These are phyloP conservation scores for Aporophyla nigra DNA, from an alignment of 2,888 invertebrate genomes.

Conservation along the genomic window DNA sequence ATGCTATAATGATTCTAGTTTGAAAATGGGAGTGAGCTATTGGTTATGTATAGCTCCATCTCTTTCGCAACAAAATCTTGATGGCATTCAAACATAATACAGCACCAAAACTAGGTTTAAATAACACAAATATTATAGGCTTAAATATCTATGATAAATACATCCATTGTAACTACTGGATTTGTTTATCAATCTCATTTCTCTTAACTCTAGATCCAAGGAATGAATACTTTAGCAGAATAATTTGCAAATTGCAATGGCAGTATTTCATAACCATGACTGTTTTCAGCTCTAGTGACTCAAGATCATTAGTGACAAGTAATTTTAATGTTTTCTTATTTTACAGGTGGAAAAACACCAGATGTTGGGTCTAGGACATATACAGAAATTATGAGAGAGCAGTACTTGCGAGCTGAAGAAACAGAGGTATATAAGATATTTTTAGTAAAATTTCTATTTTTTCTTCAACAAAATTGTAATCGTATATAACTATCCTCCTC, in stretches of 20 bases:
- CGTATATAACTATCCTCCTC: neutral
- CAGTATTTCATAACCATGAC: neutral
- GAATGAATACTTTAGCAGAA: neutral
- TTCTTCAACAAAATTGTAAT: neutral
- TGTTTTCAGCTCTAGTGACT: too few relatives aligned
- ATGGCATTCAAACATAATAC: neutral
- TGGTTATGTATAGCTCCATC: neutral
- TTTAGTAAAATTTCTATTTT: neutral
- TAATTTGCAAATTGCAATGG: neutral
- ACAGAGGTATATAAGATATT: slow-evolving; percentile 94
- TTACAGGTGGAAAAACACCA: slow-evolving; percentile 99
- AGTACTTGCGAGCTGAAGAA: slow-evolving; percentile 97
- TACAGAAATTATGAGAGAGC: slow-evolving; percentile 99
- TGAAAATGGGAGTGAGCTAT: neutral
- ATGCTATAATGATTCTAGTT: neutral
- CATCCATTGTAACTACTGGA: neutral
- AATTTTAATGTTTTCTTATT: slow-evolving; percentile 59
- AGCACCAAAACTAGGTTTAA: neutral
- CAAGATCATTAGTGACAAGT: neutral
- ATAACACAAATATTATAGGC: neutral
- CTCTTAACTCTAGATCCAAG: neutral
- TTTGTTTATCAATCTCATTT: neutral
- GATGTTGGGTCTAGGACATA: slow-evolving; percentile 98
- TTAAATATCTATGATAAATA: neutral
- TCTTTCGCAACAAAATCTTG: neutral